Percentiles rank a stretch among this genome's conserved stretches.
phyloP scores from a whole-genome alignment of 2,797 vertebrate species.

The Pseudochaenichthys georgianus region DNA sequence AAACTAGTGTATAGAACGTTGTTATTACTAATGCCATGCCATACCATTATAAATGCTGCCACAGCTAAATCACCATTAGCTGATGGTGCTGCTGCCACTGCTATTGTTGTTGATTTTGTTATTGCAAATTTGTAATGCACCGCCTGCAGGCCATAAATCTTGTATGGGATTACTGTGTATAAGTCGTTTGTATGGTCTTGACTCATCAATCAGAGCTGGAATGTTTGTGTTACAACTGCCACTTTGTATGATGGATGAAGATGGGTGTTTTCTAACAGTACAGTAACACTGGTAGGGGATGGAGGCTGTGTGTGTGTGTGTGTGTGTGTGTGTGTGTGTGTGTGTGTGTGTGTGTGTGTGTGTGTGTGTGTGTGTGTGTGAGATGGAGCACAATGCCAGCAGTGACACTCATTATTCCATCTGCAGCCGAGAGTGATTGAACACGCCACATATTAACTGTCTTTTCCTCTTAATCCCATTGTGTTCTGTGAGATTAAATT shows the following conservation, averaged over 20 bases:
- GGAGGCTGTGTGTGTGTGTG: conserved; percentile 26
- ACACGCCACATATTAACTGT: conserved; percentile 80
- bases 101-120: conserved; percentile 71
- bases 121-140: conserved; percentile 72
- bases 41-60: conserved; percentile 55
- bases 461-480: conserved; percentile 84
- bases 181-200: conserved; percentile 70
- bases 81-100: conserved; percentile 36
- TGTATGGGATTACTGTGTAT: conserved; percentile 68
- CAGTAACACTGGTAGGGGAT: conserved; percentile 43
- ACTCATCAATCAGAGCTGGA: conserved; percentile 77
- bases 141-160: conserved; percentile 69
- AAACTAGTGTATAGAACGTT: conserved; percentile 43
- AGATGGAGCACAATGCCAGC: conserved; percentile 67
- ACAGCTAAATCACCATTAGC: conserved; percentile 71
- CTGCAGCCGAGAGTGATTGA: conserved; percentile 75
- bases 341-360: conserved; percentile 25
- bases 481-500: conserved; percentile 84
- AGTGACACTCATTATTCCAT: conserved; percentile 80
- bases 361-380: conserved; percentile 31
- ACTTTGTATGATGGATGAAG: conserved; percentile 77
- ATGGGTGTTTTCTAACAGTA: conserved; percentile 73
- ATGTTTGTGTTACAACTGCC: conserved; percentile 79
- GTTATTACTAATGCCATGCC: conserved; percentile 52
- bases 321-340: conserved; percentile 15